Evolutionary conservation across 2,888 invertebrate species (phyloP), one percentile per base, ranked within the genome.

Genomic region (Cosmopolites sordidus): DNA sequence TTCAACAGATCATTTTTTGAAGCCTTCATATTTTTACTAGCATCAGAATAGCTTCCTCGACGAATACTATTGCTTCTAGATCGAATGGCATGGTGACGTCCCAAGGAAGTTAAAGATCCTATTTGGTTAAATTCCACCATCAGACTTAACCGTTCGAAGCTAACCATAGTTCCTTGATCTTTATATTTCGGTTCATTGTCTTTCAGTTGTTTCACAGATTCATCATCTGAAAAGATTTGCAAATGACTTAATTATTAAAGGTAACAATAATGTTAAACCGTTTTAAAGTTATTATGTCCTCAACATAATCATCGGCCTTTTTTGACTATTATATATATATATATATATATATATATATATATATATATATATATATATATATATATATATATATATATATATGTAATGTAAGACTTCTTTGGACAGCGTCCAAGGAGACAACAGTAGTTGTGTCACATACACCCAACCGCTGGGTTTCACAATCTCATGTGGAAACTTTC

Each of bases 91-190:
- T 62, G 59, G 17, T 56, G 47, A 64, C 84, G 75, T 0, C 86
- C 84, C 61, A 88, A 67, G 0, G 87, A 88, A 58, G 86, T 82
- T 43, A 88, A 72, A 22, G 87, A 87, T 41, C 88, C 87, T 51
- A 87, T 79, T 60, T 86, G 87, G 69, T 88, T 88, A 70, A 82
- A 87, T 62, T 87, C 80, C 2, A 86, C 85, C 75, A 87, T 83
- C 62, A 88, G 78, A 67, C 86, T 86, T 41, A 88, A 71, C 39
- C 88, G 75, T 69, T 88, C 87, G 55, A 84, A 72, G 38, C 86
- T 87, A 66, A 86, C 81, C 77, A 83, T 83, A 0, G 86, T 86
- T 45, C 81, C 80, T 41, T 83, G 83, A 62, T 86, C 86, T 65
- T 83, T 85, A 18, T 79, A 80, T 42, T 83, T 73, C 0, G 83